Conservation (phyloP, 30 jellyfish, hydroid and myxozoan species). For the Aurelia aurita complex sp. Pacific region DNA sequence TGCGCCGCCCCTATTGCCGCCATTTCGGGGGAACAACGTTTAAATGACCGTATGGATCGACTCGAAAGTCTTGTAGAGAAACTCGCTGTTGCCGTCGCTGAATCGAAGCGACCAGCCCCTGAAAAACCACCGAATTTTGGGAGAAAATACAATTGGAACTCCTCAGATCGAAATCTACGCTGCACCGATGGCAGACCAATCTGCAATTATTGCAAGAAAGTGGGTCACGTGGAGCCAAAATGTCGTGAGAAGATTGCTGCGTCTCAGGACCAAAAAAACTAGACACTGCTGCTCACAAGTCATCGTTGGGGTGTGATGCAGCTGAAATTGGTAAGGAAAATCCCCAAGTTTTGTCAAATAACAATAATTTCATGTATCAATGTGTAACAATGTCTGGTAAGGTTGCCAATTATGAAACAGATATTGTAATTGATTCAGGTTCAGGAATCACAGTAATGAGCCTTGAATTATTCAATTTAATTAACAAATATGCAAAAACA, state of each 20-base stretch:
- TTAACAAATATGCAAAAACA: constrained; percentile 8
- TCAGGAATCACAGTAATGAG: constrained; percentile 39
- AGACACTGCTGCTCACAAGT: constrained; percentile 27
- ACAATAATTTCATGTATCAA: constrained; percentile 5
- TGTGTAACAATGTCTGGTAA: constrained; percentile 27
- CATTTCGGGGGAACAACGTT: too few species aligned
- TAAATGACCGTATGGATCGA: too few species aligned
- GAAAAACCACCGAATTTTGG: not conserved
- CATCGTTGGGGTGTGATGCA: constrained; percentile 31
- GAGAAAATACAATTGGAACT: not conserved
- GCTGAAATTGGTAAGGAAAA: constrained; percentile 13
- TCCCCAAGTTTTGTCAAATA: not conserved
- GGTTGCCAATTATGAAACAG: constrained; percentile 15
- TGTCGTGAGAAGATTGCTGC: not conserved
- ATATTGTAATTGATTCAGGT: constrained; percentile 48
- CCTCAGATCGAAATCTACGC: constrained; percentile 1
- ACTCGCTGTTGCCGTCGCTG: too few species aligned
- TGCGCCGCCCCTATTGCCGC: too few species aligned
- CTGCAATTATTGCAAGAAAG: constrained; percentile 9
- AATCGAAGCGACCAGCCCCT: too few species aligned
- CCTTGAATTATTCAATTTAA: constrained; percentile 9
- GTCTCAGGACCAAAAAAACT: constrained; percentile 12
- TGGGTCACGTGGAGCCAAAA: constrained; percentile 1
- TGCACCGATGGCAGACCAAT: constrained; percentile 38
- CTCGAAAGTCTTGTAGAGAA: too few species aligned